Conservation (phyloP, 2,888 invertebrate genomes). For the Drosophila maculinotata region DNA sequence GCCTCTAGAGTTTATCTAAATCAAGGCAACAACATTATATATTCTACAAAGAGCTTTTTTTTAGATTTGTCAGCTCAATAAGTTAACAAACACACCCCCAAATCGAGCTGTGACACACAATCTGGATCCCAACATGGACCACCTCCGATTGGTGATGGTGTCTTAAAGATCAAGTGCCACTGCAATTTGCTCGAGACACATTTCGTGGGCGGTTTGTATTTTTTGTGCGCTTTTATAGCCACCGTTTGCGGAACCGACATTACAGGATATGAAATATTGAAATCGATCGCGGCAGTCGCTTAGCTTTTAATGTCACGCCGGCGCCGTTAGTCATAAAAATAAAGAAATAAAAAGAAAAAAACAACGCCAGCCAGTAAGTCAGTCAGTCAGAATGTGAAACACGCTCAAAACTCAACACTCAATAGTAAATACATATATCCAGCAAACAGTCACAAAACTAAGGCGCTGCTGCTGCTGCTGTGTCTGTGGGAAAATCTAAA, state of each 20-base stretch:
- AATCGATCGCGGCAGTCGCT: constrained; percentile 39
- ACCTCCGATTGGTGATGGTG: constrained; percentile 13
- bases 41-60: no score
- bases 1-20: no score
- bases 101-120: constrained; percentile 18
- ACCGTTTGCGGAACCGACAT: constrained; percentile 56
- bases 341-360: no score
- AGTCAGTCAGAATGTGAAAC: constrained; percentile 19
- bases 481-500: constrained; percentile 66
- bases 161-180: constrained; percentile 63
- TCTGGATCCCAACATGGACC: constrained; percentile 14
- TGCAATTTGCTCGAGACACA: constrained; percentile 55
- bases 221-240: constrained; percentile 26
- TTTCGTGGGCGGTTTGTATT: constrained; percentile 38
- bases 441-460: constrained; percentile 57
- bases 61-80: constrained; percentile 13
- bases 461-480: constrained; percentile 13
- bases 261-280: constrained; percentile 61
- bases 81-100: constrained; percentile 6
- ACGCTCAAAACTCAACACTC: constrained; percentile 31
- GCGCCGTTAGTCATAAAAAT: constrained; percentile 65
- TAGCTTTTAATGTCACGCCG: constrained; percentile 48
- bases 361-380: neutral
- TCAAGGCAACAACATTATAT: no score
- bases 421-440: constrained; percentile 10